Percentiles rank a stretch among this genome's conserved stretches.
Evolutionary conservation across 2,888 invertebrate species (phyloP).

Genomic region (Dorcus parallelipipedus): DNA sequence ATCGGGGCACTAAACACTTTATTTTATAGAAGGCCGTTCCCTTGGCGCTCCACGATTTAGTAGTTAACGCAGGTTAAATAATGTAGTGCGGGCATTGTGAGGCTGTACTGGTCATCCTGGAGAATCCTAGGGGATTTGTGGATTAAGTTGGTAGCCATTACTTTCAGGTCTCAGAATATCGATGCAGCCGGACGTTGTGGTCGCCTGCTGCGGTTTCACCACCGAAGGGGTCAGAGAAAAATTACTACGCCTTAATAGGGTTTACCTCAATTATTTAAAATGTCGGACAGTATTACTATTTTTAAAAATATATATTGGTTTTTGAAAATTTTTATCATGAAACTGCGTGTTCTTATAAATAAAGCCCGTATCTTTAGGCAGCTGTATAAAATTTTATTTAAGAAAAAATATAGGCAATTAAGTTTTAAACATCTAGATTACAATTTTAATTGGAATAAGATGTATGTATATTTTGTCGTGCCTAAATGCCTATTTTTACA

Average conservation of each 20-base stretch:
- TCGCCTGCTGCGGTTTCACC: constrained; percentile 17
- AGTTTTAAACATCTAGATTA: too few relatives aligned
- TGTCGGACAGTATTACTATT: too few relatives aligned
- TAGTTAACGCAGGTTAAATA: constrained; percentile 49
- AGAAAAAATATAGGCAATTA: too few relatives aligned
- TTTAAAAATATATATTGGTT: too few relatives aligned
- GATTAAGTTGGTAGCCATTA: constrained; percentile 48
- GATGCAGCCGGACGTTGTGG: constrained; percentile 38
- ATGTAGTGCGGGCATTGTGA: constrained; percentile 47
- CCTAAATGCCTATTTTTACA: too few relatives aligned
- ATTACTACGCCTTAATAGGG: constrained; percentile 14
- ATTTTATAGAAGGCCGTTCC: constrained; percentile 31
- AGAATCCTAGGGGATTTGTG: constrained; percentile 44
- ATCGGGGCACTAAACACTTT: constrained; percentile 33
- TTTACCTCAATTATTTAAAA: not conserved
- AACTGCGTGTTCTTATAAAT: too few relatives aligned
- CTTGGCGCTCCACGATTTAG: constrained; percentile 44
- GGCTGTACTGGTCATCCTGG: constrained; percentile 42
- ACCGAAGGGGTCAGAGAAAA: constrained; percentile 13
- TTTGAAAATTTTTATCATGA: too few relatives aligned
- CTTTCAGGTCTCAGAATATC: constrained; percentile 40
- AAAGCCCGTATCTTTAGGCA: too few relatives aligned
- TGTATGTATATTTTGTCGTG: too few relatives aligned
- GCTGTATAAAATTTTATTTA: too few relatives aligned
- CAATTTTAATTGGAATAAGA: too few relatives aligned